Percentiles rank a stretch among this genome's conserved stretches.
Conservation (phyloP, 2,113 vertebrate species). For the Zosterops borbonicus region DNA sequence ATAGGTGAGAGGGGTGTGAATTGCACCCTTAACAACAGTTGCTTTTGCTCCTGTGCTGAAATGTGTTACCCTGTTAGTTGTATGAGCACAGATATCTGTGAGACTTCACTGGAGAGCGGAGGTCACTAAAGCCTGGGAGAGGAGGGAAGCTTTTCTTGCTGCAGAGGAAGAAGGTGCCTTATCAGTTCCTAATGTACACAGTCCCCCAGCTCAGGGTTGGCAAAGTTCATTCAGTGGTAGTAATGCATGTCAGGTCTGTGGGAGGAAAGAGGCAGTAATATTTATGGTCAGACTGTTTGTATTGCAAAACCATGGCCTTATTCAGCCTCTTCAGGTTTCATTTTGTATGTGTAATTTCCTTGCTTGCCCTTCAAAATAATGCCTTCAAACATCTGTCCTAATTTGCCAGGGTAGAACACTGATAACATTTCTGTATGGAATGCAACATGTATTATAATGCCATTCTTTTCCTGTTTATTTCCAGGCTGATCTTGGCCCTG, state of each 20-base stretch:
- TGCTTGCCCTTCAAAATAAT: neutral
- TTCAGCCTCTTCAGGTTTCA: neutral
- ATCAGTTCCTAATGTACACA: neutral
- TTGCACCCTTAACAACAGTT: neutral
- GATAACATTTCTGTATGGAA: neutral
- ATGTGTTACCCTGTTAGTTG: neutral
- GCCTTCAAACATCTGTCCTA: neutral
- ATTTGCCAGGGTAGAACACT: neutral
- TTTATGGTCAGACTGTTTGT: neutral
- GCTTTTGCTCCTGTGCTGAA: neutral
- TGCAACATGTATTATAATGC: neutral
- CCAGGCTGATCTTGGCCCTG: slow-evolving; percentile 94
- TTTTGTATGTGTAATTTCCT: neutral
- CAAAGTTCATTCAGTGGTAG: neutral
- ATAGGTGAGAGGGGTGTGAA: neutral
- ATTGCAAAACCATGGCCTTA: neutral
- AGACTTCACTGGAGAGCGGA: neutral
- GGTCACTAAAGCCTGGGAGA: neutral
- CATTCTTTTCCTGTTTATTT: slow-evolving; percentile 44
- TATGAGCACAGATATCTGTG: neutral
- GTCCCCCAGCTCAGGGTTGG: neutral
- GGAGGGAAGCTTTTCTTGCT: neutral
- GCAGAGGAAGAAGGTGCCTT: neutral
- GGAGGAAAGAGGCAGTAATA: neutral
- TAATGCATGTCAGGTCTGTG: neutral